Base-by-base conservation (phyloP, 2,113 vertebrate species). In the Elanoides forficatus region DNA sequence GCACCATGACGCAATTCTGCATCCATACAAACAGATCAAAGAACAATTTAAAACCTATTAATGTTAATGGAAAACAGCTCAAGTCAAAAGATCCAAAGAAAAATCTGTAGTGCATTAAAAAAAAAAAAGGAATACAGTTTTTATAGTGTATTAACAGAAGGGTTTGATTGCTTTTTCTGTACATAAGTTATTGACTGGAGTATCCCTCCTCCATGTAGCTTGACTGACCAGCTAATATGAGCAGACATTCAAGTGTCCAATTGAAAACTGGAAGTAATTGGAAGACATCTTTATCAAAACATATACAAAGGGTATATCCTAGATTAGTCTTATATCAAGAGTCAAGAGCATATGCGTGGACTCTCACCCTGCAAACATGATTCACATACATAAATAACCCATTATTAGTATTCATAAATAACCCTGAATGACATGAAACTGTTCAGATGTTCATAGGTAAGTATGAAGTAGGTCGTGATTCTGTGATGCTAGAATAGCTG, bases 41-140 rank as follows among this genome's bases (percentile, higher is more conserved):
- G 93, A 96, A 91, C 55, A 81, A 92, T 97, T 98, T 96, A 56
- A 85, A 95, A 81, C 43, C 42, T 95, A 60, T 79, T 96, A 91
- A 94, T 30, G 17, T 59, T 91, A 93, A 96, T 71, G 80, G 86
- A 85, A 95, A 96, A 88, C 38, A 90, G 70, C 22, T 75, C 43
- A 93, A 96, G 52, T 72, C 72, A 93, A 93, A 58, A 86, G 40
- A 85, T 90, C 93, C 68, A 75, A 88, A 94, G 95, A 88, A 81
- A 95, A 97, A 87, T 75, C 73, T 88, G 63, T 36, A 88, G 18
- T 32, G 23, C 19, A 48, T 88, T 48, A 53, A 71, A 90, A 91
- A 70, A 88, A 11, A 11, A 38, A 59, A 16, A 8, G 13, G 36
- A 97, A 74, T 75, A 67, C n/a, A 56, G 17, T 81, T 85, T 93